phyloP scores from a whole-genome alignment of 2,113 vertebrate species.

The Nestor notabilis region DNA sequence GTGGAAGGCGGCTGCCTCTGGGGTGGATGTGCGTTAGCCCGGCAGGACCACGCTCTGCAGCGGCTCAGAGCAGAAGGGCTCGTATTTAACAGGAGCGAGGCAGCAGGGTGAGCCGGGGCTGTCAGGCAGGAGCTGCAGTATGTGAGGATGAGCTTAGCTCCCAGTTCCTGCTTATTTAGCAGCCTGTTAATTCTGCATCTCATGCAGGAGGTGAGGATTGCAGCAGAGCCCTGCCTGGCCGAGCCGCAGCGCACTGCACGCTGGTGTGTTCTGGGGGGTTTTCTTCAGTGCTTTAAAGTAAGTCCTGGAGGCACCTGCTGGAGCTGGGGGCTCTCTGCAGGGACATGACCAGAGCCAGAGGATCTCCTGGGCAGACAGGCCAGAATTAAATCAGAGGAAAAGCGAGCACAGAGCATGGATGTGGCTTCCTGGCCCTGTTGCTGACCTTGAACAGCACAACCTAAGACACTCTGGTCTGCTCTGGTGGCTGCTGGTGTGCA shows the following conservation, averaged over 20 bases:
- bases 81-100: not conserved
- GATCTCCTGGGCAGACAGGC: not conserved
- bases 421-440: not conserved
- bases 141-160: not conserved
- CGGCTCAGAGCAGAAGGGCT: not conserved
- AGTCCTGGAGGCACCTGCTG: not conserved
- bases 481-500: not conserved
- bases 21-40: not conserved
- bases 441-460: not conserved
- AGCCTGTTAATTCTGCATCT: not conserved
- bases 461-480: not conserved
- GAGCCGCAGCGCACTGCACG: fast-evolving
- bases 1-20: not conserved
- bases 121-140: not conserved
- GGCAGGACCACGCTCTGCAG: fast-evolving
- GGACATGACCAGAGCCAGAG: not conserved
- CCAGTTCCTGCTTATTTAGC: not conserved
- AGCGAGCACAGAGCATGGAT: fast-evolving
- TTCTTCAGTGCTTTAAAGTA: fast-evolving
- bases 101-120: not conserved
- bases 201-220: fast-evolving
- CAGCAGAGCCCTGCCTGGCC: not conserved
- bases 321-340: not conserved
- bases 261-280: not conserved
- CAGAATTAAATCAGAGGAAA: not conserved